These are phyloP conservation scores for Ruditapes philippinarum DNA, from an alignment of 1,140 invertebrate genomes.

Conservation along the genomic window DNA sequence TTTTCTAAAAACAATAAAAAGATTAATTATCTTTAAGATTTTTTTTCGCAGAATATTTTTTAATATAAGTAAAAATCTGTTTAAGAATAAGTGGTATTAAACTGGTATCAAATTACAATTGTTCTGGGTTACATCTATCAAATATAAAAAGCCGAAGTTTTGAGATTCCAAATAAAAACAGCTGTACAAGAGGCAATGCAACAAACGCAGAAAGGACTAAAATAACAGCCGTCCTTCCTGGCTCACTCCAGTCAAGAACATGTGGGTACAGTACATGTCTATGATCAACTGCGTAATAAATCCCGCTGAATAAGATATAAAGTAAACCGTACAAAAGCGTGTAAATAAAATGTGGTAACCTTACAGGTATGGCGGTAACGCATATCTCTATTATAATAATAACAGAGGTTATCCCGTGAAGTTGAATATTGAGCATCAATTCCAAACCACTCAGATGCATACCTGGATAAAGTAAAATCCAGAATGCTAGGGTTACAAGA, in stretches of 20 bases:
- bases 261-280: slow-evolving; percentile 77
- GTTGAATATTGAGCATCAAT: slow-evolving; percentile 71
- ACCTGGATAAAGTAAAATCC: slow-evolving; percentile 70
- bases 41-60: no score
- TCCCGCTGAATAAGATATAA: slow-evolving; percentile 78
- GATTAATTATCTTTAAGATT: no score
- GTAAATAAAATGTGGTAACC: slow-evolving; percentile 77
- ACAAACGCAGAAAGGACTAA: slow-evolving; percentile 75
- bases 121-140: slow-evolving; percentile 53
- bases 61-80: no score
- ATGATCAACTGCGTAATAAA: slow-evolving; percentile 81
- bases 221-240: slow-evolving; percentile 71
- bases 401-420: slow-evolving; percentile 78
- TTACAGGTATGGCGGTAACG: slow-evolving; percentile 73
- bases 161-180: slow-evolving; percentile 75
- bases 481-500: slow-evolving; percentile 79
- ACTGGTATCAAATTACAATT: slow-evolving; percentile 46
- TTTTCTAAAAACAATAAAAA: no score
- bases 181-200: slow-evolving; percentile 77
- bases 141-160: slow-evolving; percentile 72
- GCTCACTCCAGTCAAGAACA: slow-evolving; percentile 80
- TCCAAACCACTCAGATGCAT: background rate
- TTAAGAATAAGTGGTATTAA: no score
- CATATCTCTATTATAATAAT: slow-evolving; percentile 76
- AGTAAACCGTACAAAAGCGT: slow-evolving; percentile 73